phyloP scores from a whole-genome alignment of 2,888 invertebrate species.

The Crossocerus cetratus region DNA sequence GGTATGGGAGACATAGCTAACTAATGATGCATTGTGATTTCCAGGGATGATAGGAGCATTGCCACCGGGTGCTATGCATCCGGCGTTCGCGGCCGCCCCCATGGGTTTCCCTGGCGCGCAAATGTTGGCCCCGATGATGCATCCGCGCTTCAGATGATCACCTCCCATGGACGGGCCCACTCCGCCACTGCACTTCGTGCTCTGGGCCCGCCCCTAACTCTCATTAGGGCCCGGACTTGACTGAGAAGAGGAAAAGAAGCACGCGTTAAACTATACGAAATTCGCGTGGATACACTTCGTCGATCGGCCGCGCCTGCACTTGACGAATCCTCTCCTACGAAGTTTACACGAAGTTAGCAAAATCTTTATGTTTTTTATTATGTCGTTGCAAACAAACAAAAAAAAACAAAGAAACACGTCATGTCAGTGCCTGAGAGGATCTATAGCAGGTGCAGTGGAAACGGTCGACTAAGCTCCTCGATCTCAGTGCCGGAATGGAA shows the following conservation, averaged over 20 bases:
- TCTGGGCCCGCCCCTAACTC: constrained; percentile 79
- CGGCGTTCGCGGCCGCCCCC: constrained; percentile 78
- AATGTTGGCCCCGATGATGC: constrained; percentile 84
- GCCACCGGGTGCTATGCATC: constrained; percentile 78
- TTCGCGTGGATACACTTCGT: constrained; percentile 48
- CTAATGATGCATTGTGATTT: constrained; percentile 56
- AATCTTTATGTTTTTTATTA: constrained; percentile 62
- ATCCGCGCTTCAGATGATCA: constrained; percentile 93
- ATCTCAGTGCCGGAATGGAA: constrained; percentile 13
- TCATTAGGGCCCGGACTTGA: constrained; percentile 56
- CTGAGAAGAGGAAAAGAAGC: constrained; percentile 44
- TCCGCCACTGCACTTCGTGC: constrained; percentile 79
- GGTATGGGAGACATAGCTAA: constrained; percentile 2
- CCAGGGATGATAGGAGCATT: constrained; percentile 77
- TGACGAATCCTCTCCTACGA: constrained; percentile 63
- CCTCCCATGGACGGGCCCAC: constrained; percentile 79
- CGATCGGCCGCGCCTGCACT: constrained; percentile 57
- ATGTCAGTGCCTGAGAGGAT: constrained; percentile 59
- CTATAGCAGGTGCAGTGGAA: constrained; percentile 51
- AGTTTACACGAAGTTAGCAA: constrained; percentile 73
- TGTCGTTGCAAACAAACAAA: constrained; percentile 45
- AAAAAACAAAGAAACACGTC: constrained; percentile 34
- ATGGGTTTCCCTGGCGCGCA: constrained; percentile 79
- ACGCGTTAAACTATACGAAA: constrained; percentile 42
- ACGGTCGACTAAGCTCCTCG: constrained; percentile 36